These are phyloP conservation scores for Scaptomyza parva DNA, from an alignment of 2,888 invertebrate genomes.

Conservation along the genomic window DNA sequence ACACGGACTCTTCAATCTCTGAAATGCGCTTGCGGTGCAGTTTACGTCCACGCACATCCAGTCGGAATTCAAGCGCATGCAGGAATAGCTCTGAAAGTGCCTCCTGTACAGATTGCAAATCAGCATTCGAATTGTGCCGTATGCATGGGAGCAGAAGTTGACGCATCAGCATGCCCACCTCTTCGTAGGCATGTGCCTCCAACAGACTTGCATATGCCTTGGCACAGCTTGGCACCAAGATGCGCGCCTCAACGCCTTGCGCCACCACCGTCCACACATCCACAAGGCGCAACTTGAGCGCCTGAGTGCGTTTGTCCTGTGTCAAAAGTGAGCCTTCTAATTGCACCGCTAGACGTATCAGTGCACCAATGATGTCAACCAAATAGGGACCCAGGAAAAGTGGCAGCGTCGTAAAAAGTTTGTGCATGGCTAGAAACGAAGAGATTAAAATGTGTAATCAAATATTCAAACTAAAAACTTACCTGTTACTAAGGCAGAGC, in stretches of 20 bases:
- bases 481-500: slow-evolving; percentile 87
- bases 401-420: slow-evolving; percentile 92
- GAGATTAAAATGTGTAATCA: too few relatives aligned
- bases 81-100: slow-evolving; percentile 91
- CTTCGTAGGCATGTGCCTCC: slow-evolving; percentile 86
- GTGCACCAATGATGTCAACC: slow-evolving; percentile 88
- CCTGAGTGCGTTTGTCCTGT: slow-evolving; percentile 86
- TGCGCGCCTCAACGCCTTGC: slow-evolving; percentile 88
- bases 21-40: slow-evolving; percentile 85
- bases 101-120: slow-evolving; percentile 88
- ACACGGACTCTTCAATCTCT: slow-evolving; percentile 89
- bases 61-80: slow-evolving; percentile 89
- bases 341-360: slow-evolving; percentile 86
- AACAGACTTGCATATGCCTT: slow-evolving; percentile 88
- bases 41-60: slow-evolving; percentile 85
- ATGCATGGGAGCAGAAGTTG: slow-evolving; percentile 90
- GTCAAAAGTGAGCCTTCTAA: slow-evolving; percentile 59
- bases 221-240: slow-evolving; percentile 91
- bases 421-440: slow-evolving; percentile 87
- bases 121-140: slow-evolving; percentile 87
- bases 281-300: slow-evolving; percentile 87
- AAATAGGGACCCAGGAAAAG: slow-evolving; percentile 95
- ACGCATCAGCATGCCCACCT: slow-evolving; percentile 90
- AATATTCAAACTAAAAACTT: slow-evolving; percentile 3
- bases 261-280: slow-evolving; percentile 89